Evolutionary conservation across 1,140 invertebrate species (phyloP).

Genomic region (Lethocerus indicus): DNA sequence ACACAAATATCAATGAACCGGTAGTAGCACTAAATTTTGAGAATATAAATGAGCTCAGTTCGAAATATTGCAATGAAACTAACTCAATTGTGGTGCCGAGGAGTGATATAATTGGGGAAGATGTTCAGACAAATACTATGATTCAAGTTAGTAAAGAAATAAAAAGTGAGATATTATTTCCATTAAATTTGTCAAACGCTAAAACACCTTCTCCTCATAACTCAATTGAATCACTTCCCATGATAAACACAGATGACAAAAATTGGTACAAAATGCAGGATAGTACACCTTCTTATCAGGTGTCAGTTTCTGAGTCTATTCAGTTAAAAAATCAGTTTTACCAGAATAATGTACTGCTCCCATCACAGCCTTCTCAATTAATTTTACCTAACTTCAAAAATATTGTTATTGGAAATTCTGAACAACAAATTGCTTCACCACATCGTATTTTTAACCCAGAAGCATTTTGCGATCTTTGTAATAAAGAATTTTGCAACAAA

Average conservation of each 20-base stretch:
- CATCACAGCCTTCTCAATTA: slow-evolving; percentile 7
- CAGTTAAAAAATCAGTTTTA: slow-evolving; percentile 7
- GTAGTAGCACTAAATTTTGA: too few relatives aligned
- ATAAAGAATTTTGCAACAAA: slow-evolving; percentile 99
- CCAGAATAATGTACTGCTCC: slow-evolving; percentile 8
- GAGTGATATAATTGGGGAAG: too few relatives aligned
- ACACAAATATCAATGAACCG: too few relatives aligned
- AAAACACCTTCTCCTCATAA: slow-evolving; percentile 12
- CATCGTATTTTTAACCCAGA: slow-evolving; percentile 74
- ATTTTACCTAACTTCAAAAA: slow-evolving; percentile 10
- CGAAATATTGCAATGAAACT: too few relatives aligned
- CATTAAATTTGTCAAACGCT: slow-evolving; percentile 14
- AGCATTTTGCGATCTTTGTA: slow-evolving; percentile 91
- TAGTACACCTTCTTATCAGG: not conserved
- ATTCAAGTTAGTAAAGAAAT: too few relatives aligned
- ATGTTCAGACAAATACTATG: too few relatives aligned
- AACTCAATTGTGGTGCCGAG: too few relatives aligned
- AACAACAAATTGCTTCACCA: slow-evolving; percentile 12
- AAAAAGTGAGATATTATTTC: slow-evolving; percentile 10
- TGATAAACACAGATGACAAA: slow-evolving; percentile 7
- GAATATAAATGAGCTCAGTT: too few relatives aligned
- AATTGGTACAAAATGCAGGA: slow-evolving; percentile 10
- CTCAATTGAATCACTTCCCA: slow-evolving; percentile 5
- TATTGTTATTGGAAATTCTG: slow-evolving; percentile 12
- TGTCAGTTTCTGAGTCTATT: slow-evolving; percentile 4